phyloP scores from a whole-genome alignment of 1,140 invertebrate genomes.

The Drepana arcuata region DNA sequence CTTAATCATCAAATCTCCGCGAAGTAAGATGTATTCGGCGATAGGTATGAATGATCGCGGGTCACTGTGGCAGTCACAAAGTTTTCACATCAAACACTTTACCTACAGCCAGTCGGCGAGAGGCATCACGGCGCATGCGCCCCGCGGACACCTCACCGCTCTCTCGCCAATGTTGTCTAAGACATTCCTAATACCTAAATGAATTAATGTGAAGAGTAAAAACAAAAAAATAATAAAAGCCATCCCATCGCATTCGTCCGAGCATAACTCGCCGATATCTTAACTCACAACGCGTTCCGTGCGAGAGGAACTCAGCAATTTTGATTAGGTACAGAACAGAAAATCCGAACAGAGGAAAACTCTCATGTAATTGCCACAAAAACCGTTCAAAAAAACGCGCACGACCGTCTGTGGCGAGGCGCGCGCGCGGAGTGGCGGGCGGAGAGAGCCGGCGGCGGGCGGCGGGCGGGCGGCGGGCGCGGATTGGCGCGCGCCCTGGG shows the following conservation, averaged over 20 bases:
- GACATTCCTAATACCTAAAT: neutral
- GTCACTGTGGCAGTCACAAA: constrained; percentile 21
- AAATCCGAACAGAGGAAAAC: constrained; percentile 29
- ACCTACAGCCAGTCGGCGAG: constrained; percentile 8
- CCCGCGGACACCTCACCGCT: neutral
- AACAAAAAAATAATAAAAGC: constrained; percentile 3
- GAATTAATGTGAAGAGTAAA: neutral
- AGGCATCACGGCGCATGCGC: constrained; percentile 19
- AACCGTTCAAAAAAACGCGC: constrained; percentile 18
- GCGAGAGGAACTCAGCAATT: constrained; percentile 22
- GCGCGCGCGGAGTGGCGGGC: constrained; percentile 16
- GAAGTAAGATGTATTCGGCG: no score
- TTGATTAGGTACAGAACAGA: constrained; percentile 27
- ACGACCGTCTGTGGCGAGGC: constrained; percentile 17
- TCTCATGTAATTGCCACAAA: constrained; percentile 26
- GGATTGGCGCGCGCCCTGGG: constrained; percentile 28
- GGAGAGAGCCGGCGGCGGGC: constrained; percentile 13
- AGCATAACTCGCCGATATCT: constrained; percentile 6
- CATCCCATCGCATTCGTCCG: constrained; percentile 7
- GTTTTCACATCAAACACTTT: constrained; percentile 28
- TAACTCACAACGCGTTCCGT: constrained; percentile 15
- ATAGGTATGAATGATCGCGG: constrained; percentile 5
- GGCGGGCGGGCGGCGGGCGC: constrained; percentile 10
- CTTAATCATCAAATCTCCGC: no score
- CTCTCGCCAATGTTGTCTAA: no score